Conservation (phyloP, 2,113 vertebrate species). For the Scytalopus superciliaris region DNA sequence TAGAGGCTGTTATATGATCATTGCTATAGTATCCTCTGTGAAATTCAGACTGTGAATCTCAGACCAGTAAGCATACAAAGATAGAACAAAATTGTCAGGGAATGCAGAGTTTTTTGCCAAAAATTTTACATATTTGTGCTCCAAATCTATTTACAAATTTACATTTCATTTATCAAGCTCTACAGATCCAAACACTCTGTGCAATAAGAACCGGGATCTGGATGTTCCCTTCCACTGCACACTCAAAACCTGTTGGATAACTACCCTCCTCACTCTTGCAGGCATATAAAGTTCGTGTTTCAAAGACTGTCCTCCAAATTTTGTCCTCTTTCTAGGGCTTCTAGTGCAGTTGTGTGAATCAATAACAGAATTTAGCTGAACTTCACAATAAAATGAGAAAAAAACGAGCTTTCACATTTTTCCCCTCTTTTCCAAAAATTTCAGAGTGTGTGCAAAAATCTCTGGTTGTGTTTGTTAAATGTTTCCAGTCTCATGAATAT, state of each 20-base stretch:
- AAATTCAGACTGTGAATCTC: not conserved
- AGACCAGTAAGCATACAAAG: not conserved
- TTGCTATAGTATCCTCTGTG: not conserved
- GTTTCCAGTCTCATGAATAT: not conserved
- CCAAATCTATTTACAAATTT: not conserved
- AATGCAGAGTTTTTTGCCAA: not conserved
- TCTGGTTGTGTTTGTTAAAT: not conserved
- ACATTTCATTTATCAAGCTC: not conserved
- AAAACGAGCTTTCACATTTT: not conserved
- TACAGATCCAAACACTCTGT: accelerated
- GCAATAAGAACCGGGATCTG: not conserved
- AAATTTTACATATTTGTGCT: not conserved
- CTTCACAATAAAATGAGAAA: not conserved
- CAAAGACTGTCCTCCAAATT: not conserved
- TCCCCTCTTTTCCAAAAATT: not conserved
- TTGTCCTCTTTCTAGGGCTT: not conserved
- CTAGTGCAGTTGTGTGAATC: not conserved
- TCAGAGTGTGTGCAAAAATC: not conserved
- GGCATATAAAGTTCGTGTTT: not conserved
- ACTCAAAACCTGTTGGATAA: not conserved
- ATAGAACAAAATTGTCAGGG: not conserved
- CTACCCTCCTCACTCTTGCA: not conserved
- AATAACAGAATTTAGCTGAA: not conserved
- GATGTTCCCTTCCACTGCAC: not conserved
- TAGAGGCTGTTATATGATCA: not conserved